Evolutionary conservation across 2,888 invertebrate genomes (phyloP).

Genomic region (Torymus tubicola): DNA sequence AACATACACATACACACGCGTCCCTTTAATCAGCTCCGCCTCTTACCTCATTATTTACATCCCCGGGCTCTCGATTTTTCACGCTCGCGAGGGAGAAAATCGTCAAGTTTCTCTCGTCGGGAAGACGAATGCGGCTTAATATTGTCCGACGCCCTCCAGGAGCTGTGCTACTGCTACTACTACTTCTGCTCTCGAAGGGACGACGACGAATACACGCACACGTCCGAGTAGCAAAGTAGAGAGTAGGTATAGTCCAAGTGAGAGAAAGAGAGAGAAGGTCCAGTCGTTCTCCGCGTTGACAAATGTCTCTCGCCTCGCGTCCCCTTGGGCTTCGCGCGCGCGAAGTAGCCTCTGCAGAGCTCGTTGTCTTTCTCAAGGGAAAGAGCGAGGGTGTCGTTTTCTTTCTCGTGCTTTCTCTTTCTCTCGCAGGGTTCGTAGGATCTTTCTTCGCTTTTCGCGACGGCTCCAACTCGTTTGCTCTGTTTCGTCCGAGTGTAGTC

Average conservation of each 20-base stretch:
- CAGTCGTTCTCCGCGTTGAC: conserved; percentile 74
- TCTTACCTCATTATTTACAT: conserved; percentile 33
- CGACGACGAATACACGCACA: conserved; percentile 58
- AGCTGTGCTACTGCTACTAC: no score
- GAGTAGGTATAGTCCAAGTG: background rate
- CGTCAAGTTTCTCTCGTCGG: conserved; percentile 62
- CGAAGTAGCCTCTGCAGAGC: no score
- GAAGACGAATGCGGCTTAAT: conserved; percentile 74
- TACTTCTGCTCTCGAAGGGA: conserved; percentile 64
- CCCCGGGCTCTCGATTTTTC: conserved; percentile 41
- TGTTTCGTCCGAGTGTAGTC: no score
- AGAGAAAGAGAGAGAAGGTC: conserved; percentile 61
- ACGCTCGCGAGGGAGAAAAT: conserved; percentile 28
- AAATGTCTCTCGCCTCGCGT: conserved; percentile 73
- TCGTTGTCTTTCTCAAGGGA: no score
- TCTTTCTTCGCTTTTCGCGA: no score
- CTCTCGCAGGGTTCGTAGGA: background rate
- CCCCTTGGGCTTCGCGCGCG: conserved; percentile 39
- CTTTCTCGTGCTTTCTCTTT: conserved; percentile 17
- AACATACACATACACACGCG: background rate
- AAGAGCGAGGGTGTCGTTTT: conserved; percentile 30
- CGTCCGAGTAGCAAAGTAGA: no score
- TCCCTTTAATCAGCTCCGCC: conserved; percentile 8
- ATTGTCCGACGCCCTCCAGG: conserved; percentile 63
- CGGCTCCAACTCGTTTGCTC: no score